These are phyloP conservation scores for Oligia fasciuncula DNA, from an alignment of 2,888 invertebrate genomes.

Conservation along the genomic window DNA sequence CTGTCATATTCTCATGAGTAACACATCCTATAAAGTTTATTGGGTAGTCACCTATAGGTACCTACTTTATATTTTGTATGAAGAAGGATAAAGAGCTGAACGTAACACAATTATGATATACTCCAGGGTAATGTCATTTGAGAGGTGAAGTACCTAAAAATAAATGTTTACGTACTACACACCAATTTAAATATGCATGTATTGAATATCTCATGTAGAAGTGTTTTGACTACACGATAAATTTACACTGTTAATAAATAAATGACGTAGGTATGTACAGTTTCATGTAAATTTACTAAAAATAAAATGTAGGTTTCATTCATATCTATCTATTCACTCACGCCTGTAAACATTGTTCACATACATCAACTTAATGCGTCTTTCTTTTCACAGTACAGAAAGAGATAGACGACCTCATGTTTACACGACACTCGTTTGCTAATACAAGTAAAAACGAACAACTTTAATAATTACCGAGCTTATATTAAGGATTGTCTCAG, in stretches of 20 bases:
- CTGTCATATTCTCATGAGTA: constrained; percentile 74
- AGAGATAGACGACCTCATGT: constrained; percentile 3
- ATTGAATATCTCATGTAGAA: constrained; percentile 7
- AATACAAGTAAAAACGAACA: constrained; percentile 28
- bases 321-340: constrained; percentile 13
- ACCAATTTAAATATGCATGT: constrained; percentile 52
- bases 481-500: constrained; percentile 43
- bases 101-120: constrained; percentile 42
- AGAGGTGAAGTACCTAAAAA: constrained; percentile 46
- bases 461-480: constrained; percentile 40
- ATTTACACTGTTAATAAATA: constrained; percentile 4
- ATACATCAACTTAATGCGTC: constrained; percentile 10
- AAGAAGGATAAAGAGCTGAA: constrained; percentile 54
- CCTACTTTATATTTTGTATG: constrained; percentile 61
- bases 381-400: constrained; percentile 21
- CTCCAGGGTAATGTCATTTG: constrained; percentile 45
- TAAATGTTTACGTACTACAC: constrained; percentile 19
- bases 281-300: neutral
- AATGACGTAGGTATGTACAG: neutral
- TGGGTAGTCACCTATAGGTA: constrained; percentile 57
- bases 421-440: constrained; percentile 12
- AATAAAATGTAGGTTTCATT: constrained; percentile 11
- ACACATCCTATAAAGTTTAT: constrained; percentile 72
- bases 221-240: neutral
- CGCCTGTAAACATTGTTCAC: constrained; percentile 18